Conservation (phyloP, 1,140 invertebrate species). For the Neodiprion virginianus region DNA sequence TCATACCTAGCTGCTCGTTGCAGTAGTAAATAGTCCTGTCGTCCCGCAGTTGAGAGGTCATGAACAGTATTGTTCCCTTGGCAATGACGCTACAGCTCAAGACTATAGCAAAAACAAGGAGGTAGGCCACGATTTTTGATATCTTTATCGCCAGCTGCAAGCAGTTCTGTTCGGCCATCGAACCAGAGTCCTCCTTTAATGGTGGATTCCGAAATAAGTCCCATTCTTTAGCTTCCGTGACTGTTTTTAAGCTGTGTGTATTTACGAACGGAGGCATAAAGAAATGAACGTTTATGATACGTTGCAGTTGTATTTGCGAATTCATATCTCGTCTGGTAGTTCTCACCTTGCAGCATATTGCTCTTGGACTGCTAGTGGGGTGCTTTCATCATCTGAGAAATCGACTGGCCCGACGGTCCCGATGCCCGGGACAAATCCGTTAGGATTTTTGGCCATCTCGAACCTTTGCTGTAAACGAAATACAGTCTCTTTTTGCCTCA, state of each 20-base stretch:
- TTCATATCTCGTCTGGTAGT: no score
- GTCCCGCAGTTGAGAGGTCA: constrained; percentile 82
- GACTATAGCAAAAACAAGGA: constrained; percentile 80
- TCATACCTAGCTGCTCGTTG: constrained; percentile 76
- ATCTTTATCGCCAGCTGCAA: constrained; percentile 80
- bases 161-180: constrained; percentile 82
- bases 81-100: constrained; percentile 78
- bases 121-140: constrained; percentile 82
- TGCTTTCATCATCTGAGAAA: constrained; percentile 78
- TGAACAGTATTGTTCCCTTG: constrained; percentile 83
- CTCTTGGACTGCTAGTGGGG: constrained; percentile 77
- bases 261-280: no score
- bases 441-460: no score
- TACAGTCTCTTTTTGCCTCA: no score
- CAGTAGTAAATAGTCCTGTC: constrained; percentile 76
- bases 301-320: no score
- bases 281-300: no score
- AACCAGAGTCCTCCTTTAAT: constrained; percentile 80
- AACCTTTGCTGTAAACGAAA: no score
- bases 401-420: constrained; percentile 72
- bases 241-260: no score
- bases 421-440: no score
- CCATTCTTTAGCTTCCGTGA: constrained; percentile 83
- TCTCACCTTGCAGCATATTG: constrained; percentile 78
- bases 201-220: constrained; percentile 88